A percentile compares a stretch with the other conserved stretches of the same genome.
Conservation (phyloP, 1,140 invertebrate genomes). For the Apolygus lucorum region DNA sequence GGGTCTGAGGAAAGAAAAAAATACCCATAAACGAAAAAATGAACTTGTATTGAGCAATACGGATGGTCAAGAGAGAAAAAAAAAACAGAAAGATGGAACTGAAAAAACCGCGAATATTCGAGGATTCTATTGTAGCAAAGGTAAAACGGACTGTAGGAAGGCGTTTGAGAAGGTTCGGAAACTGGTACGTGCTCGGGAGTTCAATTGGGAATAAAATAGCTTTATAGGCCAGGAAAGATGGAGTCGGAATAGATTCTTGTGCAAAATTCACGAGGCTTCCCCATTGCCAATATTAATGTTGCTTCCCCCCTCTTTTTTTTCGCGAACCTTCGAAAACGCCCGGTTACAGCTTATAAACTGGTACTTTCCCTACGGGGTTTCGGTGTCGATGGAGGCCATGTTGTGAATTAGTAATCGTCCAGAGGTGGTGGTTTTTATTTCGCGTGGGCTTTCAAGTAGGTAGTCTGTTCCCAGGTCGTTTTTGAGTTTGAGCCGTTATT, state of each 20-base stretch:
- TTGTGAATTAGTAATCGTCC: not conserved
- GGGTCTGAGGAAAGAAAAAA: too few relatives aligned
- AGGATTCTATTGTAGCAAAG: not conserved
- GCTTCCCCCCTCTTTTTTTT: not conserved
- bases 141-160: not conserved
- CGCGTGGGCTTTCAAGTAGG: too few relatives aligned
- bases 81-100: too few relatives aligned
- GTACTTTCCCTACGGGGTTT: not conserved
- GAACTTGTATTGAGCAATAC: too few relatives aligned
- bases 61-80: too few relatives aligned
- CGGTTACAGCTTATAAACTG: not conserved
- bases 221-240: not conserved
- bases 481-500: too few relatives aligned
- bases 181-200: not conserved
- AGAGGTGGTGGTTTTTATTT: not conserved
- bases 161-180: not conserved
- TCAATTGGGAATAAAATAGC: not conserved
- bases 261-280: not conserved
- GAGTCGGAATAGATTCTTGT: not conserved
- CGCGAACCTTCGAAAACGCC: too few relatives aligned
- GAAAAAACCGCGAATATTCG: too few relatives aligned
- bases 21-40: too few relatives aligned
- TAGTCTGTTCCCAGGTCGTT: too few relatives aligned
- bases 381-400: not conserved
- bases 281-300: not conserved